phyloP scores from a whole-genome alignment of 2,113 vertebrate species.

The Nanorana parkeri region DNA sequence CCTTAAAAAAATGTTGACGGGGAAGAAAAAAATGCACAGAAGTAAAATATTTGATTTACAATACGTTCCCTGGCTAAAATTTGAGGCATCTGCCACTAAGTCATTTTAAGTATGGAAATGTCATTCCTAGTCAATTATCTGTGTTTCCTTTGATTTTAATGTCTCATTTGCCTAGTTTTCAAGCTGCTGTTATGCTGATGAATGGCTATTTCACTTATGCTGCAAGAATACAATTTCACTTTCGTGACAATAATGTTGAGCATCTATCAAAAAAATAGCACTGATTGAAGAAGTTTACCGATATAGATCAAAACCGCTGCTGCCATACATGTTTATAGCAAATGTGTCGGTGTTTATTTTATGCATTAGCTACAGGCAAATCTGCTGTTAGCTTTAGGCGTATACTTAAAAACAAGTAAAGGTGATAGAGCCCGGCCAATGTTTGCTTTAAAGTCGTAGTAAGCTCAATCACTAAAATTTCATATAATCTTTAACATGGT shows the following conservation, averaged over 20 bases:
- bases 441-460: no score
- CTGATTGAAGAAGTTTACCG: slow-evolving; percentile 41
- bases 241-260: slow-evolving; percentile 41
- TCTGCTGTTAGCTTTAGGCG: background rate
- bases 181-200: slow-evolving; percentile 32
- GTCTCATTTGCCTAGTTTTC: slow-evolving; percentile 31
- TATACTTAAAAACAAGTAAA: background rate
- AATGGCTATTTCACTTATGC: slow-evolving; percentile 42
- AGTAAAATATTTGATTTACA: slow-evolving; percentile 43
- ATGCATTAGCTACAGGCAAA: slow-evolving; percentile 19
- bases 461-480: no score
- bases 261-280: slow-evolving; percentile 47
- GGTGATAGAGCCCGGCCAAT: no score
- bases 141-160: slow-evolving; percentile 48
- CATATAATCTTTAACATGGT: no score
- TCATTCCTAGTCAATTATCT: slow-evolving; percentile 45
- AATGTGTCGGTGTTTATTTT: background rate
- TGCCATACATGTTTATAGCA: background rate
- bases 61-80: slow-evolving; percentile 1
- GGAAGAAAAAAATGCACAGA: slow-evolving; percentile 1
- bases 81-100: slow-evolving; percentile 38
- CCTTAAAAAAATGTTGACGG: slow-evolving; percentile 7
- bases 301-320: slow-evolving; percentile 29
- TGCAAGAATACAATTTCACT: slow-evolving; percentile 44
- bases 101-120: slow-evolving; percentile 46